Evolutionary conservation across 2,888 invertebrate genomes (phyloP).

Genomic region (Ennomos erosarius): DNA sequence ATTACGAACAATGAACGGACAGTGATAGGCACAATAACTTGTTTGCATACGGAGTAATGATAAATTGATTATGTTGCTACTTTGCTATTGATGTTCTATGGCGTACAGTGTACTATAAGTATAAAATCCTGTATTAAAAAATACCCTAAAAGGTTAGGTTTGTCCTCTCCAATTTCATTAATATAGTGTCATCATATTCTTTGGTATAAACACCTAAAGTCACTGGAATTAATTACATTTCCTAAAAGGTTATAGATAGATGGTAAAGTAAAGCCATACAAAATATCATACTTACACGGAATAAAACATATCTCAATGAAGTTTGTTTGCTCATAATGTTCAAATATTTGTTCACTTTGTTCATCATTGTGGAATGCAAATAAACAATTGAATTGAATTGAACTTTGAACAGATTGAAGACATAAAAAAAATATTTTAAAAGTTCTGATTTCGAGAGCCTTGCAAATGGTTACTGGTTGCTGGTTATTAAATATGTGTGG

Average conservation of each 20-base stretch:
- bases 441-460: constrained; percentile 3
- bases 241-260: neutral
- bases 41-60: constrained; percentile 47
- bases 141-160: no score
- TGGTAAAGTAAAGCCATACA: constrained; percentile 6
- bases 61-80: constrained; percentile 26
- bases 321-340: constrained; percentile 13
- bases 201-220: no score
- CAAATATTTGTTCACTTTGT: constrained; percentile 24
- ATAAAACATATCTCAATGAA: constrained; percentile 3
- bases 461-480: neutral
- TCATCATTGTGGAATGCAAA: no score
- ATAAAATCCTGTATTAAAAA: no score
- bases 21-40: constrained; percentile 49
- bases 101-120: neutral
- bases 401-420: constrained; percentile 15
- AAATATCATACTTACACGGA: no score
- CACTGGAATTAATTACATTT: neutral
- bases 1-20: constrained; percentile 54
- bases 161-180: no score
- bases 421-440: no score
- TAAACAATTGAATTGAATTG: no score
- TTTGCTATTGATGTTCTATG: neutral
- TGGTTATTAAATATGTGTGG: no score
- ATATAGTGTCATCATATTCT: no score